Percentiles rank a stretch among this genome's conserved stretches.
Evolutionary conservation across 2,888 invertebrate genomes (phyloP).

Genomic region (Cosmia pyralina): DNA sequence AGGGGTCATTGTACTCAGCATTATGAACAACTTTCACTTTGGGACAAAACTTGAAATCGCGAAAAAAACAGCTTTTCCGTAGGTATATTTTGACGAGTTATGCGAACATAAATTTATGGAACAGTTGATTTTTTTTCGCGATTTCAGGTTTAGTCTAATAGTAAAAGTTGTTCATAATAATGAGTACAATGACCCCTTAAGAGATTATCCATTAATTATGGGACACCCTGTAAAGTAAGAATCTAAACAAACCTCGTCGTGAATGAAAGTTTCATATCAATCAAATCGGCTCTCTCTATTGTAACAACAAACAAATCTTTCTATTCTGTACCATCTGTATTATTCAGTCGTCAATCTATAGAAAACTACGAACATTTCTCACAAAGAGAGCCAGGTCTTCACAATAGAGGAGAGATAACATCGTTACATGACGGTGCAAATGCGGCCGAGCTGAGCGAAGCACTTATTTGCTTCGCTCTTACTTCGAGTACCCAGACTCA

Average conservation of each 20-base stretch:
- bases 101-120: too few relatives aligned
- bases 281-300: neutral
- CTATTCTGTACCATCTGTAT: constrained; percentile 34
- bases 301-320: constrained; percentile 33
- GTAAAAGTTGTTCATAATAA: too few relatives aligned
- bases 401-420: constrained; percentile 54
- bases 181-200: too few relatives aligned
- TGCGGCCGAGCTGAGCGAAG: constrained; percentile 28
- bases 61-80: too few relatives aligned
- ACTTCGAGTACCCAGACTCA: constrained; percentile 24
- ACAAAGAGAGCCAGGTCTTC: constrained; percentile 30
- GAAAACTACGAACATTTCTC: constrained; percentile 50
- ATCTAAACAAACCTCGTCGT: neutral
- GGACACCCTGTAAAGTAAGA: too few relatives aligned
- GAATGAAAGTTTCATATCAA: constrained; percentile 21
- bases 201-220: too few relatives aligned
- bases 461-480: constrained; percentile 48
- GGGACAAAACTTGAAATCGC: too few relatives aligned
- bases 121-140: too few relatives aligned
- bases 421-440: constrained; percentile 57
- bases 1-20: too few relatives aligned
- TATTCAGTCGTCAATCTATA: constrained; percentile 39
- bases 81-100: too few relatives aligned
- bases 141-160: too few relatives aligned
- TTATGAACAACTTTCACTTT: too few relatives aligned